A percentile compares a stretch with the other conserved stretches of the same genome.
These are phyloP conservation scores for Cyclophora albipunctata DNA, from an alignment of 2,888 invertebrate species.

Conservation along the genomic window DNA sequence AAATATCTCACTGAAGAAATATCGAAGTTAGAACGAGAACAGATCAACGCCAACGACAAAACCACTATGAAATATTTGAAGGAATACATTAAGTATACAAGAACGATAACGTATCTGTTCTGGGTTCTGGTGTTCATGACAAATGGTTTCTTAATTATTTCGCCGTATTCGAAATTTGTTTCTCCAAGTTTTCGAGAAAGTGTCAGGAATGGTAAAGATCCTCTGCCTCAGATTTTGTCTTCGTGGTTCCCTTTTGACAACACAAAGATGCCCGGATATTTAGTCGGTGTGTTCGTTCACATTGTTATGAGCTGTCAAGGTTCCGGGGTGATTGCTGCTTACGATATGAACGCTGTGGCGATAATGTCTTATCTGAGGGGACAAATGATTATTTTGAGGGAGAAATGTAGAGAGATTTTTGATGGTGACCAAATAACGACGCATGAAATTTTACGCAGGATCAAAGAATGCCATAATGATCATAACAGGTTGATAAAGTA, in stretches of 20 bases:
- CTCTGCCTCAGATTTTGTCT: constrained; percentile 42
- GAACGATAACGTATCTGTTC: constrained; percentile 38
- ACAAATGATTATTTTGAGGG: constrained; percentile 39
- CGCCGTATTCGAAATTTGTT: constrained; percentile 38
- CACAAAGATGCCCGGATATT: constrained; percentile 41
- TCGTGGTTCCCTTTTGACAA: constrained; percentile 58
- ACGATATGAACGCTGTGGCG: constrained; percentile 41
- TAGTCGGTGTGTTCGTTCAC: constrained; percentile 33
- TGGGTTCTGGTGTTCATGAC: constrained; percentile 40
- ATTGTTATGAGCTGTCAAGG: constrained; percentile 35
- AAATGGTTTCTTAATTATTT: constrained; percentile 25
- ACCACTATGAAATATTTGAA: constrained; percentile 21
- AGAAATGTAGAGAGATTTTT: constrained; percentile 37
- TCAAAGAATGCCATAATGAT: constrained; percentile 48
- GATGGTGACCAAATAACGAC: constrained; percentile 13
- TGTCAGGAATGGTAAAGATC: constrained; percentile 31
- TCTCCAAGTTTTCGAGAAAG: constrained; percentile 30
- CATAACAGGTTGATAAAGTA: constrained; percentile 44
- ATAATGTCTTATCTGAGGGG: constrained; percentile 53
- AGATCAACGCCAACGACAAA: constrained; percentile 22
- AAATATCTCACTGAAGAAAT: constrained; percentile 23
- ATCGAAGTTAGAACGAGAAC: constrained; percentile 34
- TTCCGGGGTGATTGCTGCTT: constrained; percentile 36
- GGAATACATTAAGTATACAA: constrained; percentile 39
- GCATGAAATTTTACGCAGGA: constrained; percentile 24